Evolutionary conservation across 2,888 invertebrate genomes (phyloP).

Genomic region (Allacma fusca): DNA sequence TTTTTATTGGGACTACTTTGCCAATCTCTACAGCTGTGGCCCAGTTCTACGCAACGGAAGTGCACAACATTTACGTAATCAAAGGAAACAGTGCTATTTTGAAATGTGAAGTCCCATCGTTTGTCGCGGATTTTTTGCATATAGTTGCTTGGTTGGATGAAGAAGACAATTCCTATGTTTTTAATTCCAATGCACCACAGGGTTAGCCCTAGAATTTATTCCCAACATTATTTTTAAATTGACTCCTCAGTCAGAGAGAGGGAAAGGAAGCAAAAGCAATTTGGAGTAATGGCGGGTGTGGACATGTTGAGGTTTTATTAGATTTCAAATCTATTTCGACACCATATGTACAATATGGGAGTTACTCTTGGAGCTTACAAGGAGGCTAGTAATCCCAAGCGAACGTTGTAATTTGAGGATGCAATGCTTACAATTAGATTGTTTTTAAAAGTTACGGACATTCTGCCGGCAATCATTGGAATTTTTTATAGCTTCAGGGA

Average conservation of each 20-base stretch:
- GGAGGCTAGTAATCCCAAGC: too few relatives aligned
- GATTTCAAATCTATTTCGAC: not conserved
- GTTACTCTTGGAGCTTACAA: too few relatives aligned
- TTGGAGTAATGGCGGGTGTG: slow-evolving; percentile 42
- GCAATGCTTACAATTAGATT: too few relatives aligned
- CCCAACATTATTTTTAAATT: too few relatives aligned
- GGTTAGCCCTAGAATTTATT: too few relatives aligned
- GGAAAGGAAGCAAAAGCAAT: slow-evolving; percentile 33
- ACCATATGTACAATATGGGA: too few relatives aligned
- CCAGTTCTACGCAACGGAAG: slow-evolving; percentile 88
- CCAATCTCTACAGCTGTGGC: slow-evolving; percentile 76
- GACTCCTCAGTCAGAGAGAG: too few relatives aligned
- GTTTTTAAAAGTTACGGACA: too few relatives aligned
- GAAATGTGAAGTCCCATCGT: slow-evolving; percentile 66
- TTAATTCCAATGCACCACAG: slow-evolving; percentile 19
- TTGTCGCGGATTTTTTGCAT: slow-evolving; percentile 66
- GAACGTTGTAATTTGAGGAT: too few relatives aligned
- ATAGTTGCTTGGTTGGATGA: slow-evolving; percentile 65
- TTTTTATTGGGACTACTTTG: not conserved
- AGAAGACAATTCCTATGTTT: slow-evolving; percentile 62
- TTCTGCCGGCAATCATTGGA: too few relatives aligned
- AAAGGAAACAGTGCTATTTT: slow-evolving; percentile 65
- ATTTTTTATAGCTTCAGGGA: too few relatives aligned
- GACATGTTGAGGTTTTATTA: slow-evolving; percentile 5
- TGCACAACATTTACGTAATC: slow-evolving; percentile 76